These are phyloP conservation scores for Sternotherus odoratus DNA, from an alignment of 2,797 vertebrate species.

Conservation along the genomic window DNA sequence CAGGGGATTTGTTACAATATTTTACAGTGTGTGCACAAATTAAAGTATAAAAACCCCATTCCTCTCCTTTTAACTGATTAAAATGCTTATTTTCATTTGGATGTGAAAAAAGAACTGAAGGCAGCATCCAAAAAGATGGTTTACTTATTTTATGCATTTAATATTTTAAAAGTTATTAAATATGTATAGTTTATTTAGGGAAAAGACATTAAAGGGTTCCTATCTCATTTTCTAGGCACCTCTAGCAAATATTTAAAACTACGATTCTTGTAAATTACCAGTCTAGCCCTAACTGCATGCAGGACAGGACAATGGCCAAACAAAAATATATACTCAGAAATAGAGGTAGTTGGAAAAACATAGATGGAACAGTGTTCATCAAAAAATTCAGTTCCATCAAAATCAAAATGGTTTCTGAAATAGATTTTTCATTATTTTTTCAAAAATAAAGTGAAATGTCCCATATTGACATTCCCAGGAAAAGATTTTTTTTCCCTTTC, in stretches of 20 bases:
- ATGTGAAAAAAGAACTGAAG: neutral
- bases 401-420: neutral
- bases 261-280: neutral
- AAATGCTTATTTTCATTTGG: neutral
- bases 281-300: neutral
- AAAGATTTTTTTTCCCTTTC: neutral
- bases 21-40: neutral
- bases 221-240: neutral
- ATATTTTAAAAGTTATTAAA: neutral
- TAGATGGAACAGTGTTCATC: neutral
- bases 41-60: neutral
- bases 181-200: neutral
- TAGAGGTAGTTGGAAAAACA: neutral
- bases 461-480: neutral
- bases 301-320: neutral
- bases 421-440: neutral
- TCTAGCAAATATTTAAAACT: neutral
- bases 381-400: neutral
- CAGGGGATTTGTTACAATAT: accelerated
- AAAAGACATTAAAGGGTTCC: neutral
- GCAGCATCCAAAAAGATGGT: neutral
- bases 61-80: neutral
- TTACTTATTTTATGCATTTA: neutral
- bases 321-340: accelerated
- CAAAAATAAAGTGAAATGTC: neutral